Percentiles rank a stretch among this genome's conserved stretches.
Conservation (phyloP, 23 tunicate species). For the Ciona savignyi region DNA sequence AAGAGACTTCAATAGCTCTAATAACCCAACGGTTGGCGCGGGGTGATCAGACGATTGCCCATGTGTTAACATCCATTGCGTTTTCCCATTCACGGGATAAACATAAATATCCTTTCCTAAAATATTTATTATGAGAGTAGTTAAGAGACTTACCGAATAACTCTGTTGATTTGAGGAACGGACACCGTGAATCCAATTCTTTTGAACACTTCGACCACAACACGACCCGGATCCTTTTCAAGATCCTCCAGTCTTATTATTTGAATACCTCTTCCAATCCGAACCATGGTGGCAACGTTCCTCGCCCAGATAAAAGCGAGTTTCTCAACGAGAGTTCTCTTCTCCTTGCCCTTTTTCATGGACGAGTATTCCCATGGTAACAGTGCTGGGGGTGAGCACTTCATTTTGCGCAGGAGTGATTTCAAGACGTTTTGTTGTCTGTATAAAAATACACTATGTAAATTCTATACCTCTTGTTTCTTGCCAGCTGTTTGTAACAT, state of each 20-base stretch:
- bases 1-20: too few species aligned
- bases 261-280: slow-evolving; percentile 39
- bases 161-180: slow-evolving; percentile 39
- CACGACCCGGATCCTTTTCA: slow-evolving; percentile 21
- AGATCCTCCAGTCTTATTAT: slow-evolving; percentile 79
- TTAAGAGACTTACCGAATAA: slow-evolving; percentile 36
- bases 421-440: too few species aligned
- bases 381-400: slow-evolving; percentile 6
- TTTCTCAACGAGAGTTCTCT: slow-evolving; percentile 16
- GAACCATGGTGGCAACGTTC: slow-evolving; percentile 13
- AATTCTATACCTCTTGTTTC: too few species aligned
- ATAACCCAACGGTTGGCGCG: too few species aligned
- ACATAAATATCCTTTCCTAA: background rate
- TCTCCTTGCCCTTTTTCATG: background rate
- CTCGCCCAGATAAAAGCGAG: slow-evolving; percentile 60
- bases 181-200: slow-evolving; percentile 41
- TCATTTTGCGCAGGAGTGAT: too few species aligned
- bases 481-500: too few species aligned
- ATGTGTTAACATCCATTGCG: too few species aligned
- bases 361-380: slow-evolving; percentile 25
- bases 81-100: too few species aligned
- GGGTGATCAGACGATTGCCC: too few species aligned
- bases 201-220: slow-evolving; percentile 17
- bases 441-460: too few species aligned
- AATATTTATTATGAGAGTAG: too few species aligned